Conservation (phyloP, 2,888 invertebrate genomes). For the Agrotis puta region DNA sequence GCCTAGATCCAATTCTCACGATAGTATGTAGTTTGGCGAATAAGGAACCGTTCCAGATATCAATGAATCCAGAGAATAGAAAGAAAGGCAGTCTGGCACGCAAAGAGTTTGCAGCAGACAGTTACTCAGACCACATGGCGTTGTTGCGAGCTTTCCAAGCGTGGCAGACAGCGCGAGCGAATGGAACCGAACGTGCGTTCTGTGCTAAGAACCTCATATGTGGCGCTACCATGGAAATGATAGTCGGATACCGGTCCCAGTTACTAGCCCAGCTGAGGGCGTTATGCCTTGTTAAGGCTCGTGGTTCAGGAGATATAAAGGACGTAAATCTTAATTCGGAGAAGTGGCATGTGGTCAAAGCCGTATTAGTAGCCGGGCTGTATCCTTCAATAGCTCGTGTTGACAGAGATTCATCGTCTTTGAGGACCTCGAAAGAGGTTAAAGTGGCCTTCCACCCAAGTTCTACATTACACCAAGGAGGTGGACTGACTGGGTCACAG, state of each 20-base stretch:
- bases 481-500: slow-evolving; percentile 78
- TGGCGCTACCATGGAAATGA: slow-evolving; percentile 96
- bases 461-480: slow-evolving; percentile 92
- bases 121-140: slow-evolving; percentile 97
- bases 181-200: slow-evolving; percentile 93
- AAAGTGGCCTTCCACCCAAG: slow-evolving; percentile 90
- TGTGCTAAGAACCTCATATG: slow-evolving; percentile 95
- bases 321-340: slow-evolving; percentile 96
- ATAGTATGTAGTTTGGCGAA: slow-evolving; percentile 96
- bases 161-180: slow-evolving; percentile 92
- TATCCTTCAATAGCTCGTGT: slow-evolving; percentile 97
- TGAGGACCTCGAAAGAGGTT: slow-evolving; percentile 92
- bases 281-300: slow-evolving; percentile 93
- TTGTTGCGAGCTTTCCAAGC: slow-evolving; percentile 95
- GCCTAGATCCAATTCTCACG: slow-evolving; percentile 97
- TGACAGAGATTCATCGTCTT: slow-evolving; percentile 91
- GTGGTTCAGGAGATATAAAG: slow-evolving; percentile 85
- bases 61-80: slow-evolving; percentile 93
- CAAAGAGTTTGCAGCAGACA: slow-evolving; percentile 93
- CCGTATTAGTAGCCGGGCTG: slow-evolving; percentile 96
- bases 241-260: slow-evolving; percentile 96
- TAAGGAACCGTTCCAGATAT: slow-evolving; percentile 95
- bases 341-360: slow-evolving; percentile 97
- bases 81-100: slow-evolving; percentile 92
- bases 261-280: slow-evolving; percentile 95